These are phyloP conservation scores for Notolepis coatsorum DNA, from an alignment of 2,797 vertebrate species.

Conservation along the genomic window DNA sequence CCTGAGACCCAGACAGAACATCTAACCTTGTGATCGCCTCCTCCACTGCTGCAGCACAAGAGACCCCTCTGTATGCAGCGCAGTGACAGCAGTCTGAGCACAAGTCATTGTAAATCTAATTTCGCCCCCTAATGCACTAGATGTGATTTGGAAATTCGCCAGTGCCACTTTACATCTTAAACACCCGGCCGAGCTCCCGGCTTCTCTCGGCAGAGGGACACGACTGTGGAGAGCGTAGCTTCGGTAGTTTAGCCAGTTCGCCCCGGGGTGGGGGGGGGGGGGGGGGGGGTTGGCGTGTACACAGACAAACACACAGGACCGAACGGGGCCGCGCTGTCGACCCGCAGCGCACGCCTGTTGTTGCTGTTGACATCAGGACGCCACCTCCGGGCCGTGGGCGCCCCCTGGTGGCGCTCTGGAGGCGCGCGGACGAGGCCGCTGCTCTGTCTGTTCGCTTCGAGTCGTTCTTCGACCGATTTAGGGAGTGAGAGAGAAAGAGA, in stretches of 20 bases:
- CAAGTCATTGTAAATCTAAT: conserved; percentile 17
- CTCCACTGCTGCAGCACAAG: conserved; percentile 75
- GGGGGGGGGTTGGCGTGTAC: too few relatives aligned
- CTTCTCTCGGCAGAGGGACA: not conserved
- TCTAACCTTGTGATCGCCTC: conserved; percentile 52
- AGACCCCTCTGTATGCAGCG: conserved; percentile 41
- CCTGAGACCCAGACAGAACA: conserved; percentile 78
- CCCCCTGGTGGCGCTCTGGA: conserved; percentile 30
- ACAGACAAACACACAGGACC: not conserved
- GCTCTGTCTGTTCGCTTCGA: conserved; percentile 33
- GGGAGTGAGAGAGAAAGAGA: not conserved
- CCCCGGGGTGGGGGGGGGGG: too few relatives aligned
- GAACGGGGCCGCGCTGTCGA: conserved; percentile 37
- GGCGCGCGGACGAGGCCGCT: conserved; percentile 34
- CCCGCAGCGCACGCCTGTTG: conserved; percentile 23
- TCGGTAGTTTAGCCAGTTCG: not conserved
- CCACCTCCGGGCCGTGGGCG: conserved; percentile 22
- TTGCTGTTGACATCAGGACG: conserved; percentile 32
- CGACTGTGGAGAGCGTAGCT: too few relatives aligned
- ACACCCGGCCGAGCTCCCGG: conserved; percentile 1
- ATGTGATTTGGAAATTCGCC: conserved; percentile 23
- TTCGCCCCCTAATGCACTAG: not conserved
- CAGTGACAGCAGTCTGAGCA: conserved; percentile 23
- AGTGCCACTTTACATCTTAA: not conserved
- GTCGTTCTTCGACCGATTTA: conserved; percentile 42